These are phyloP conservation scores for Brachymystax lenok DNA, from an alignment of 2,797 vertebrate genomes.

Conservation along the genomic window DNA sequence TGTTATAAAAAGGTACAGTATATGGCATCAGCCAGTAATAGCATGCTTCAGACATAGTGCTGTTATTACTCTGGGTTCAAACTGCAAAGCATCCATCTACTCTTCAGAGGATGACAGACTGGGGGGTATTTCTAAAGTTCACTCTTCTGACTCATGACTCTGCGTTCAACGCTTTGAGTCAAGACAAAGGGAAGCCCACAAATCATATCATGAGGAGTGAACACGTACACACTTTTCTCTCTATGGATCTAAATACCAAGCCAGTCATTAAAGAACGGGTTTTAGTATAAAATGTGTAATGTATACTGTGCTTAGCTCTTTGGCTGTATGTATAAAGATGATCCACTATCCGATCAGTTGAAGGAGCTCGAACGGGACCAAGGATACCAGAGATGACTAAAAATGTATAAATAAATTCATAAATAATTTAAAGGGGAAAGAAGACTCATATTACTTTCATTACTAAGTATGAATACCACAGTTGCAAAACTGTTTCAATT, in stretches of 20 bases:
- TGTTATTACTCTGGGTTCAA: constrained; percentile 60
- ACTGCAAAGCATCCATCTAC: constrained; percentile 58
- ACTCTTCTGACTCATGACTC: constrained; percentile 59
- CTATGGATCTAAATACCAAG: constrained; percentile 7
- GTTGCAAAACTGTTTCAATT: neutral
- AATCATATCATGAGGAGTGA: constrained; percentile 40
- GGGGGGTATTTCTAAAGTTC: constrained; percentile 65
- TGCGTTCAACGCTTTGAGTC: constrained; percentile 50
- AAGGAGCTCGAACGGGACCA: neutral
- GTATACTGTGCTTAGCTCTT: neutral
- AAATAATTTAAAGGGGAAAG: neutral
- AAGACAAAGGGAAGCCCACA: constrained; percentile 46
- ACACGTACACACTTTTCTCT: neutral
- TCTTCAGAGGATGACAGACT: constrained; percentile 60
- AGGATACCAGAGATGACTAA: neutral
- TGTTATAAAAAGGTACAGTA: constrained; percentile 13
- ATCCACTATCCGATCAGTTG: neutral
- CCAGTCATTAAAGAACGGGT: neutral
- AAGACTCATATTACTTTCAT: neutral
- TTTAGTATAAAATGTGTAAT: neutral
- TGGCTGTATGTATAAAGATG: neutral
- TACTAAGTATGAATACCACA: neutral
- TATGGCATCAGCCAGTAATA: constrained; percentile 50
- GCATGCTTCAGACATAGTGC: constrained; percentile 52
- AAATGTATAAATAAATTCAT: neutral